A percentile compares a stretch with the other conserved stretches of the same genome.
Evolutionary conservation across 2,888 invertebrate genomes (phyloP).

Genomic region (Drosophila siamana): DNA sequence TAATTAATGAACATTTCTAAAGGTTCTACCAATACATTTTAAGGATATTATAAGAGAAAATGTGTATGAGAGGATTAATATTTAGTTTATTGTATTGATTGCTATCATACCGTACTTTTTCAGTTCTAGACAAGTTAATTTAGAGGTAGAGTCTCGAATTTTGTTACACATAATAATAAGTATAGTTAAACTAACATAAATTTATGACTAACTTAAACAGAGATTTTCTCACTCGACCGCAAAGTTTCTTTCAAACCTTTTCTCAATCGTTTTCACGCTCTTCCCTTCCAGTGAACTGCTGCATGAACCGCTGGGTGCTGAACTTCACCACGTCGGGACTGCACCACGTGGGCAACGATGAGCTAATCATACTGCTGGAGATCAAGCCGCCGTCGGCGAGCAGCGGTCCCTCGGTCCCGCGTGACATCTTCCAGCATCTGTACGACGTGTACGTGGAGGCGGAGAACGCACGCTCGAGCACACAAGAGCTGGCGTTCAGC

Average conservation of each 20-base stretch:
- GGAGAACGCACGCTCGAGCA: slow-evolving; percentile 89
- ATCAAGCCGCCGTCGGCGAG: slow-evolving; percentile 86
- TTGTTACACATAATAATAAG: too few species aligned
- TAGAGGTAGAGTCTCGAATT: too few species aligned
- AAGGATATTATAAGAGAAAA: too few species aligned
- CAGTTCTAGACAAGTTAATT: too few species aligned
- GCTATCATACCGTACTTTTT: too few species aligned
- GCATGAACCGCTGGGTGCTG: slow-evolving; percentile 90
- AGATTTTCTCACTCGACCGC: neutral
- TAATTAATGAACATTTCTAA: too few species aligned
- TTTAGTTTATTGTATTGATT: too few species aligned
- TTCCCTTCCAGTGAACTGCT: slow-evolving; percentile 90
- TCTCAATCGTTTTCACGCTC: neutral
- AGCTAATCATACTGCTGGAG: slow-evolving; percentile 91
- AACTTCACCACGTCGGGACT: slow-evolving; percentile 92
- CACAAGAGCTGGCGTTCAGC: slow-evolving; percentile 89
- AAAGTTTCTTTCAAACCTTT: neutral
- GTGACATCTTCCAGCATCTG: slow-evolving; percentile 91
- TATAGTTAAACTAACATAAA: too few species aligned
- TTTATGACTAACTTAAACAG: too few species aligned
- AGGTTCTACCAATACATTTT: too few species aligned
- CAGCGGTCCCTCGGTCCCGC: slow-evolving; percentile 85
- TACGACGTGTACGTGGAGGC: slow-evolving; percentile 89
- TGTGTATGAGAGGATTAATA: too few species aligned
- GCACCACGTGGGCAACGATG: slow-evolving; percentile 93